Conservation (phyloP, 2,888 invertebrate species). For the Emmelina monodactyla region DNA sequence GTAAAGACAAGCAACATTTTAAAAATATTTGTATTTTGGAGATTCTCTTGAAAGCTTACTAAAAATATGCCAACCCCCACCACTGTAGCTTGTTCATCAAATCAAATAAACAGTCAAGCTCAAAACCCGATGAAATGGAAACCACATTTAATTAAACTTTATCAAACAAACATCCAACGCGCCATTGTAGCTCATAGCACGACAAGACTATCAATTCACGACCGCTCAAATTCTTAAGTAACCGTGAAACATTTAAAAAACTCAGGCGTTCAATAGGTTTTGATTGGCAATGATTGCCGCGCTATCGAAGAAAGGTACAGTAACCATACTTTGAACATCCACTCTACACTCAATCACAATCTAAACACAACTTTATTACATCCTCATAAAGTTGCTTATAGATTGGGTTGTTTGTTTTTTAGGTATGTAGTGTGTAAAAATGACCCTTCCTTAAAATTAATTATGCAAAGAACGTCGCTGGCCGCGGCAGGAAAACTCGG, state of each 20-base stretch:
- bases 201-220: constrained; percentile 1
- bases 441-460: constrained; percentile 53
- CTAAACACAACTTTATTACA: background rate
- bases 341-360: background rate
- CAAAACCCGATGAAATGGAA: too few species aligned
- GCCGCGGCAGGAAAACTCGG: constrained; percentile 23
- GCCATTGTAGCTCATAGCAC: too few species aligned
- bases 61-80: too few species aligned
- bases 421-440: constrained; percentile 21
- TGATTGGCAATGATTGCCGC: constrained; percentile 46
- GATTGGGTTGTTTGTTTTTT: background rate
- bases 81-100: too few species aligned
- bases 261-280: constrained; percentile 40
- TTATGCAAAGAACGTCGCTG: constrained; percentile 54
- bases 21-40: too few species aligned
- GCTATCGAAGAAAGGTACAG: constrained; percentile 12
- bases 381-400: background rate
- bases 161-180: too few species aligned
- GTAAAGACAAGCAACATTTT: too few species aligned
- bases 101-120: too few species aligned
- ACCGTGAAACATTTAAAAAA: constrained; percentile 26
- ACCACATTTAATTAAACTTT: too few species aligned
- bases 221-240: constrained; percentile 8
- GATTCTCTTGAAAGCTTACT: too few species aligned
- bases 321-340: background rate